Evolutionary conservation across 1,140 invertebrate species (phyloP), one percentile per base, ranked within the genome.

Genomic region (Coenobita brevimanus): DNA sequence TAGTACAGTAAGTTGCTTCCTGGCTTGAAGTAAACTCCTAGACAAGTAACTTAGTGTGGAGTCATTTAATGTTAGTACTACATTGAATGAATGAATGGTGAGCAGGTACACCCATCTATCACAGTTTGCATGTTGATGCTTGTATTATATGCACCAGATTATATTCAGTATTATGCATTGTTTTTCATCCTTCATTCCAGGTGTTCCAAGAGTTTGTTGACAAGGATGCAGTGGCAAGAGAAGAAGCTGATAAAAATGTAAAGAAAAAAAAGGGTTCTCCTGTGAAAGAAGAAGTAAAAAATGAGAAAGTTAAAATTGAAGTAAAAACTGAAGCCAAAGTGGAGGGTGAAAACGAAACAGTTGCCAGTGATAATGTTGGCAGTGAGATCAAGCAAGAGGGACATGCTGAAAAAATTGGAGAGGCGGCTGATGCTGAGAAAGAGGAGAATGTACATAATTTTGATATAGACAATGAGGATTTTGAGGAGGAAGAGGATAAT

Each of bases 131-230:
- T n/a, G n/a, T n/a, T n/a, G n/a, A n/a, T n/a, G n/a, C n/a, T n/a
- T n/a, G n/a, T n/a, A n/a, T n/a, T n/a, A n/a, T n/a, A n/a, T n/a
- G n/a, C n/a, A n/a, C n/a, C n/a, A n/a, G n/a, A n/a, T n/a, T n/a
- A n/a, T n/a, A n/a, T n/a, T n/a, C n/a, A n/a, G 17, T 50, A 50
- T 8, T 50, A 62, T 64, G 0, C 10, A 30, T 0, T 60, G 21
- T 38, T 43, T 46, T 17, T 50, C 4, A 88, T 2, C 13, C 27
- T 67, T 13, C 6, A 17, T 38, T 38, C 3, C 78, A 88, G 89
- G 60, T 90, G 21, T 90, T 90, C 80, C 89, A 90, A 67, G 67
- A 87, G 24, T 90, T 36, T 79, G 84, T 90, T 38, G 89, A 90
- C 46, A 90, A 90, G 57, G 89, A 90, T 50, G 89, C 82, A 62